Evolutionary conservation across 2,797 vertebrate species (phyloP).

Genomic region (Anguilla anguilla): DNA sequence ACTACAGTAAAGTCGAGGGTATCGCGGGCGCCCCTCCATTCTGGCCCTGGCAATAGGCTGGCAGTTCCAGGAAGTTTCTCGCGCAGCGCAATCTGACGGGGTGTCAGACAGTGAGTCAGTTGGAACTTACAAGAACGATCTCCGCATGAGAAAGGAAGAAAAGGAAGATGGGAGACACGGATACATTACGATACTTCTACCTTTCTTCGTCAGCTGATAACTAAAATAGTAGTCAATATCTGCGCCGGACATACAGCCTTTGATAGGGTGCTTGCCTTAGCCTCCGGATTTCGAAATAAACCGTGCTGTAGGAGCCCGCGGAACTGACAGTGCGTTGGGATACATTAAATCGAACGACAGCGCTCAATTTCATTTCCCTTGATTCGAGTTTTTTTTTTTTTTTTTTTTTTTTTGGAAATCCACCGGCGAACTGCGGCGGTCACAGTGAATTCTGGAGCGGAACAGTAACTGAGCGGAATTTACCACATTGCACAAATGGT

Average conservation of each 20-base stretch:
- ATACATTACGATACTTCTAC: neutral
- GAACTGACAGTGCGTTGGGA: neutral
- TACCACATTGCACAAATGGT: slow-evolving; percentile 71
- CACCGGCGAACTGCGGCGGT: neutral
- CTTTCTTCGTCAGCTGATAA: neutral
- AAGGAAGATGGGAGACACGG: slow-evolving; percentile 12
- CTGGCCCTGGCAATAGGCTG: slow-evolving; percentile 9
- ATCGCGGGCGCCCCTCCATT: neutral
- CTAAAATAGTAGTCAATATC: neutral
- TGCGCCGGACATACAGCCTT: neutral
- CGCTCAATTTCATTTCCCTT: neutral
- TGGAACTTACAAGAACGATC: slow-evolving; percentile 15
- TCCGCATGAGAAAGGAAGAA: slow-evolving; percentile 19
- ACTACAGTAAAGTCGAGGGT: slow-evolving; percentile 8
- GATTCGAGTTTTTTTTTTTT: slow-evolving; percentile 14
- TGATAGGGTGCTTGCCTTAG: slow-evolving; percentile 5
- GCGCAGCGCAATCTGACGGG: slow-evolving; percentile 27
- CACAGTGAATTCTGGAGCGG: slow-evolving; percentile 13
- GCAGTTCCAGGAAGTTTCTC: slow-evolving; percentile 34
- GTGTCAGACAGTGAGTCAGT: slow-evolving; percentile 30
- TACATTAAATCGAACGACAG: neutral
- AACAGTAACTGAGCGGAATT: slow-evolving; percentile 32
- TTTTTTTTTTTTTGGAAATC: neutral
- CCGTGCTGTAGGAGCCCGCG: neutral
- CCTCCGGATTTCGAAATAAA: neutral